These are phyloP conservation scores for Sarcophilus harrisii DNA, from an alignment of 2,797 vertebrate genomes.

Conservation along the genomic window DNA sequence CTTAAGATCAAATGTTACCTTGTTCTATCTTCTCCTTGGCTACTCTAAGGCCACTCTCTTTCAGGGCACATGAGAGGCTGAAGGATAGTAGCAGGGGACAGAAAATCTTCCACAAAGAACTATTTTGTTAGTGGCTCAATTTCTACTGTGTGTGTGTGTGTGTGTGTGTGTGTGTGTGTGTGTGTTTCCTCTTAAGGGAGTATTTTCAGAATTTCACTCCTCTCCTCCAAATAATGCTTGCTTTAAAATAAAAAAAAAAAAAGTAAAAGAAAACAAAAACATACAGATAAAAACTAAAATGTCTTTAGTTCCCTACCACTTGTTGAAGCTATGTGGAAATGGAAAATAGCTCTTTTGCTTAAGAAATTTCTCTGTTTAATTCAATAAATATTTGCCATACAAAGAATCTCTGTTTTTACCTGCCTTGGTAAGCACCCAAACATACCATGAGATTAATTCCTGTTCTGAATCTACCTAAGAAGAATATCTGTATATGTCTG, in stretches of 20 bases:
- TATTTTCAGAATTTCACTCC: neutral
- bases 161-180: no score
- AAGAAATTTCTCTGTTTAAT: neutral
- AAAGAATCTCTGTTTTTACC: neutral
- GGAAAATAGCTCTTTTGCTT: neutral
- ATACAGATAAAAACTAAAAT: neutral
- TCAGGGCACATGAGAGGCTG: neutral
- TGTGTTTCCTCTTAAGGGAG: neutral
- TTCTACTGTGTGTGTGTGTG: neutral
- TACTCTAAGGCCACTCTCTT: neutral
- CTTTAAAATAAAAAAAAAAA: constrained; percentile 4
- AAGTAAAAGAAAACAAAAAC: neutral
- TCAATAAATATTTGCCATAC: neutral
- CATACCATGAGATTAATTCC: neutral
- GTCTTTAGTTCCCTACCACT: neutral
- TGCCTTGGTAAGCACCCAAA: neutral
- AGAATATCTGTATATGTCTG: neutral
- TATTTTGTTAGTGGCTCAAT: neutral
- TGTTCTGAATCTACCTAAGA: neutral
- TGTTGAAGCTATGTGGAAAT: neutral
- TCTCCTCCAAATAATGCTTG: neutral
- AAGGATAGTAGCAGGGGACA: constrained; percentile 20
- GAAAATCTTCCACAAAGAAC: constrained; percentile 37
- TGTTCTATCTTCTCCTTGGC: neutral
- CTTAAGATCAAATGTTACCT: neutral